Conservation (phyloP, 2,797 vertebrate genomes). For the Pantherophis alleghaniensis region DNA sequence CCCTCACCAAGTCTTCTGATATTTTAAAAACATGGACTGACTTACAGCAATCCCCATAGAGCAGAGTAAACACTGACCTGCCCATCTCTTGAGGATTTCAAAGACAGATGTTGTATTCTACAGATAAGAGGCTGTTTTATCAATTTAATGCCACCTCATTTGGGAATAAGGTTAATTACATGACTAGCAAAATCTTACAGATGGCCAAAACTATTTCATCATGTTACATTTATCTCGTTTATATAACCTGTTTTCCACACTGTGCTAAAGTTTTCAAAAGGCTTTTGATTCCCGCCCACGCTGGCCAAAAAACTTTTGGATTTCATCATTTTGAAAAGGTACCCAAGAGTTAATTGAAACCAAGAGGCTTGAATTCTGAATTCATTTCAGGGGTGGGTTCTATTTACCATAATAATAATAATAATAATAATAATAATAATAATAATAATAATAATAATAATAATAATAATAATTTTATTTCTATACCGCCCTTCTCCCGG, state of each 20-base stretch:
- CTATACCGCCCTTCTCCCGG: too few relatives aligned
- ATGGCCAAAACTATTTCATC: conserved; percentile 28
- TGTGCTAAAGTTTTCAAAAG: not conserved
- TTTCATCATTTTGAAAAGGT: not conserved
- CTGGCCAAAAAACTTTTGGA: not conserved
- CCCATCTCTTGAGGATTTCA: conserved; percentile 32
- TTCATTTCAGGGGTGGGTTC: not conserved
- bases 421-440: too few relatives aligned
- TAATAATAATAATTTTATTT: too few relatives aligned
- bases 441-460: too few relatives aligned
- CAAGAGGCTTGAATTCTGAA: not conserved
- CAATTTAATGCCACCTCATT: conserved; percentile 37
- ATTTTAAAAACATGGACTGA: not conserved
- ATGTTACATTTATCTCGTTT: conserved; percentile 26
- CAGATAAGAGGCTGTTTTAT: conserved; percentile 30
- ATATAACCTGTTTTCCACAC: conserved; percentile 20
- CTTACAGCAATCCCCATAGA: not conserved
- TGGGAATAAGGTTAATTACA: conserved; percentile 59
- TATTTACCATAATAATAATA: too few relatives aligned
- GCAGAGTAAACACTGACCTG: conserved; percentile 3
- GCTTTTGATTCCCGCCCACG: not conserved
- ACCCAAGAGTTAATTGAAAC: not conserved
- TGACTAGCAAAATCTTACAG: conserved; percentile 43
- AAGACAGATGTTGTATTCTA: conserved; percentile 40
- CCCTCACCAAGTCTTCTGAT: not conserved